A percentile compares a stretch with the other conserved stretches of the same genome.
phyloP scores from a whole-genome alignment of 2,797 vertebrate genomes.

The Fistularia tabacaria region DNA sequence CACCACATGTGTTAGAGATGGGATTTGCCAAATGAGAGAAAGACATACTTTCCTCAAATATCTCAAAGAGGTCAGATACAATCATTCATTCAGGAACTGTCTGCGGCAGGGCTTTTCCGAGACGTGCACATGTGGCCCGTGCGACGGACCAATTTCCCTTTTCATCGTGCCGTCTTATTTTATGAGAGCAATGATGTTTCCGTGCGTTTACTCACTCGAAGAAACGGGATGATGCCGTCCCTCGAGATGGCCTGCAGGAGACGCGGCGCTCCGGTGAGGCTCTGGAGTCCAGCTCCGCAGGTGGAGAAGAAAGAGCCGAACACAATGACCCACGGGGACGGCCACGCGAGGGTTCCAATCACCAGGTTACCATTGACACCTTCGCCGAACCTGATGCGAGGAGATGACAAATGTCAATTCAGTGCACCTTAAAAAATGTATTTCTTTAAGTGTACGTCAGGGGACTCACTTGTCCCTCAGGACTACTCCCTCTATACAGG shows the following conservation, averaged over 20 bases:
- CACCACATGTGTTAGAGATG: too few relatives aligned
- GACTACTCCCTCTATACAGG: constrained; percentile 93
- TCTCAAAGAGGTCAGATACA: too few relatives aligned
- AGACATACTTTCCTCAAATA: too few relatives aligned
- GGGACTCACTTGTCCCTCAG: constrained; percentile 91
- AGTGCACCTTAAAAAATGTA: not conserved
- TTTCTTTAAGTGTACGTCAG: not conserved
- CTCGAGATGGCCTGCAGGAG: constrained; percentile 94
- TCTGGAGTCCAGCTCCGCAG: constrained; percentile 94
- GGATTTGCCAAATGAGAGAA: too few relatives aligned
- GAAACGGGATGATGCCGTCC: constrained; percentile 95
- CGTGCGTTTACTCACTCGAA: constrained; percentile 76
- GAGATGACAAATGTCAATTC: not conserved
- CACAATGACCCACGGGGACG: constrained; percentile 97
- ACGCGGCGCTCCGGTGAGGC: constrained; percentile 93
- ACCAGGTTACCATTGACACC: constrained; percentile 93
- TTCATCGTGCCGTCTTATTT: too few relatives aligned
- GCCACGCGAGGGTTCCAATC: constrained; percentile 95
- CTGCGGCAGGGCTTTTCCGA: too few relatives aligned
- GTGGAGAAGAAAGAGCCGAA: constrained; percentile 97
- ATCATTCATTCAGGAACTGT: too few relatives aligned
- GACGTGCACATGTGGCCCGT: too few relatives aligned
- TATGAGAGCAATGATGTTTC: too few relatives aligned
- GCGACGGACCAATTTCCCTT: too few relatives aligned
- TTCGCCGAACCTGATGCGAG: constrained; percentile 85